Evolutionary conservation across 2,797 vertebrate genomes (phyloP).

Genomic region (Chaunax sp.): DNA sequence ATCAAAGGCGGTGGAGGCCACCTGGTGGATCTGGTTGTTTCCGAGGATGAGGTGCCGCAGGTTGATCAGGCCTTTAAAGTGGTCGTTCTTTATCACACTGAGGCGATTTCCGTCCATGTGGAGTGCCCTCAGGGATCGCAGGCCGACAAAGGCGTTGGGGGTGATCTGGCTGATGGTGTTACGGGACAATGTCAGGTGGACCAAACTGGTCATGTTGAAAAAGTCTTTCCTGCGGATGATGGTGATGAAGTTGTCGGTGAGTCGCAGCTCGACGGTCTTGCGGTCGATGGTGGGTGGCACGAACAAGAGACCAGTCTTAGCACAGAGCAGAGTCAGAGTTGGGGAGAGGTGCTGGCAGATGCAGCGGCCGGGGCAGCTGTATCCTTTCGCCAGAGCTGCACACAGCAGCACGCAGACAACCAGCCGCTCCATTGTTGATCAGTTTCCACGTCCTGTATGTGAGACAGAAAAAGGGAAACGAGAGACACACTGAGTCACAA

Average conservation of each 20-base stretch:
- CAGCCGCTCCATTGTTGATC: slow-evolving; percentile 86
- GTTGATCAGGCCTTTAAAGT: slow-evolving; percentile 91
- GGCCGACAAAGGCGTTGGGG: slow-evolving; percentile 89
- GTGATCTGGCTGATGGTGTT: slow-evolving; percentile 95
- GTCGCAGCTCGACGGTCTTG: slow-evolving; percentile 93
- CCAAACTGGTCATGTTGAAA: slow-evolving; percentile 96
- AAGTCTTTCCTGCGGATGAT: slow-evolving; percentile 92
- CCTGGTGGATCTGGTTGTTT: slow-evolving; percentile 93
- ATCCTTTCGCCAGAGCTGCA: slow-evolving; percentile 78
- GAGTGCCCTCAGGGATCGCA: slow-evolving; percentile 90
- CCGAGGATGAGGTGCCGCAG: slow-evolving; percentile 94
- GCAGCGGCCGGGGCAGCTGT: slow-evolving; percentile 94
- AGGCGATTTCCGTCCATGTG: slow-evolving; percentile 96
- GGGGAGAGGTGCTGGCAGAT: slow-evolving; percentile 96
- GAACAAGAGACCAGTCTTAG: slow-evolving; percentile 94
- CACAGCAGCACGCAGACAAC: slow-evolving; percentile 88
- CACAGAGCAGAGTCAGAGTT: slow-evolving; percentile 92
- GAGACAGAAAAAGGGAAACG: slow-evolving; percentile 46
- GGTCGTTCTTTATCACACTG: slow-evolving; percentile 86
- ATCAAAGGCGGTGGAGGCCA: slow-evolving; percentile 88
- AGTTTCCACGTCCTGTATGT: slow-evolving; percentile 74
- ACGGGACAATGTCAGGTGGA: slow-evolving; percentile 94
- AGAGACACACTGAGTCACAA: slow-evolving; percentile 37
- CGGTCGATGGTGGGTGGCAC: slow-evolving; percentile 94
- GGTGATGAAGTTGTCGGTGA: slow-evolving; percentile 97